Conservation (phyloP, 35 echinoderm and acorn worm genomes). For the Ophioderma brevispina region DNA sequence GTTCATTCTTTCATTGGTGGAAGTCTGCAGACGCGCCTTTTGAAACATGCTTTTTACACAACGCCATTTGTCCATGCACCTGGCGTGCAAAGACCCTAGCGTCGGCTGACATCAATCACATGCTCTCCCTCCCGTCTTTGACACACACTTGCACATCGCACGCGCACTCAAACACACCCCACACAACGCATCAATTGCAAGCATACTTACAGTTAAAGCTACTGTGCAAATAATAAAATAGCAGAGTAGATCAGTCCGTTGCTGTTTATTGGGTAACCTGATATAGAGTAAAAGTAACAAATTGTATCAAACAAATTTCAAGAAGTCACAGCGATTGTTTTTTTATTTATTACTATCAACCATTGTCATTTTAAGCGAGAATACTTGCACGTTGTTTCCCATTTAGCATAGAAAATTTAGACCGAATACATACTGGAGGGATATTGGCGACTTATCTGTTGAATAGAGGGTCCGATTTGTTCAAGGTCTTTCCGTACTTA, state of each 20-base stretch:
- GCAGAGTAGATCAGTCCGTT: constrained; percentile 82
- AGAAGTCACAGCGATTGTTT: no score
- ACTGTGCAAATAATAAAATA: constrained; percentile 88
- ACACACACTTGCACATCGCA: neutral
- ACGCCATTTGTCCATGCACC: neutral
- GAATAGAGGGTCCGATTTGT: no score
- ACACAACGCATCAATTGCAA: no score
- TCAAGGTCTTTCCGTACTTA: no score
- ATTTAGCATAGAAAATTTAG: no score
- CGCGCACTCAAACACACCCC: neutral
- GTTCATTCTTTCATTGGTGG: no score
- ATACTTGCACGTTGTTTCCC: no score
- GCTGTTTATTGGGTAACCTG: constrained; percentile 90
- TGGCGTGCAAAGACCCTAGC: neutral
- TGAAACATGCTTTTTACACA: neutral
- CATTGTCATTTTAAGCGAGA: no score
- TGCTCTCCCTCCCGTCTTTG: neutral
- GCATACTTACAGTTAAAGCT: constrained; percentile 73
- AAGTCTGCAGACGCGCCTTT: neutral
- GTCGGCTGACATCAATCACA: neutral
- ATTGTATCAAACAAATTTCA: no score
- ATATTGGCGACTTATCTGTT: no score
- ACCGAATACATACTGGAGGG: no score
- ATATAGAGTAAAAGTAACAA: neutral
- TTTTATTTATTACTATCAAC: no score